These are phyloP conservation scores for Psococerastis gibbosa DNA, from an alignment of 2,888 invertebrate species.

Conservation along the genomic window DNA sequence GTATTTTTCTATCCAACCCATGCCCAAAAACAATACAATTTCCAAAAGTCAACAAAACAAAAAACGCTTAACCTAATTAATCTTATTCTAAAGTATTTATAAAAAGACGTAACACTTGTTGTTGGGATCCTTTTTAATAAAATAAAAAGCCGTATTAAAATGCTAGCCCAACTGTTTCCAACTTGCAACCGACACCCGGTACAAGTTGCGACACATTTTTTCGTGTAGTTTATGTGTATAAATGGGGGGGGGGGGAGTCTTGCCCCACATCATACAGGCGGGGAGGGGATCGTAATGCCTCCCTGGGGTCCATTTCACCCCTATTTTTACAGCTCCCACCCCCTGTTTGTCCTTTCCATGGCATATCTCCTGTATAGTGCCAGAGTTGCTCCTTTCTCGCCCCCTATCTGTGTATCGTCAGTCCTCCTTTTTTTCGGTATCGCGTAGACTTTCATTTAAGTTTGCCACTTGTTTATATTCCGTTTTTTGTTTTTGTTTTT, in stretches of 20 bases:
- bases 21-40: neutral
- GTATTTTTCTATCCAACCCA: conserved; percentile 1
- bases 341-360: neutral
- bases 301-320: neutral
- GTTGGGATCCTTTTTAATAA: too few species aligned
- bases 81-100: too few species aligned
- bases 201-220: too few species aligned
- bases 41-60: too few species aligned
- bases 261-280: neutral
- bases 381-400: neutral
- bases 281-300: neutral
- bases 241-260: neutral
- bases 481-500: too few species aligned
- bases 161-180: too few species aligned
- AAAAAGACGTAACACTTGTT: too few species aligned
- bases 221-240: neutral
- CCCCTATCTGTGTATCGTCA: neutral
- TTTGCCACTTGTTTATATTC: neutral
- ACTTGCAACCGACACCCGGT: too few species aligned
- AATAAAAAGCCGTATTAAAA: too few species aligned
- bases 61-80: too few species aligned
- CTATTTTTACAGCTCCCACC: neutral
- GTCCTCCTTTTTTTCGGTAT: neutral
- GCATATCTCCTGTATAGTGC: neutral
- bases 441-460: neutral